phyloP scores from a whole-genome alignment of 2,888 invertebrate genomes.

The Allacma fusca region DNA sequence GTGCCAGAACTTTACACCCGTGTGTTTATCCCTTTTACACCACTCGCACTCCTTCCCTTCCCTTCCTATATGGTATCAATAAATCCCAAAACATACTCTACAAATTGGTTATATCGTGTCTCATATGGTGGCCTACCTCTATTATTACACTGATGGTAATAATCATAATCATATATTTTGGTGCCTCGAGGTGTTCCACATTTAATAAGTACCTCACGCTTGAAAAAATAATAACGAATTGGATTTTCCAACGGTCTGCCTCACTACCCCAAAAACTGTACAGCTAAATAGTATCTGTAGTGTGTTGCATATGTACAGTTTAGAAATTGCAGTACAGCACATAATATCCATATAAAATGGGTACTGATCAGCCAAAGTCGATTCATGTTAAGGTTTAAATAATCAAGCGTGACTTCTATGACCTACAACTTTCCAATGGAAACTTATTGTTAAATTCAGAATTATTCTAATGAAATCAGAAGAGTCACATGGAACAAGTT shows the following conservation, averaged over 20 bases:
- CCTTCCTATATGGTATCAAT: background rate
- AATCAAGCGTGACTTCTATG: background rate
- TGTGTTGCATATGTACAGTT: too few relatives aligned
- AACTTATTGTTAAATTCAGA: background rate
- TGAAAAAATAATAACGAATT: background rate
- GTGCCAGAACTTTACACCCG: background rate
- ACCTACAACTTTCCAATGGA: background rate
- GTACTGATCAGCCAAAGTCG: too few relatives aligned
- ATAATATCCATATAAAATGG: too few relatives aligned
- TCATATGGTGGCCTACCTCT: slow-evolving; percentile 27
- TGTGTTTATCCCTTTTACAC: slow-evolving; percentile 4
- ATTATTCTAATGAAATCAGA: background rate
- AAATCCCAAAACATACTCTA: background rate
- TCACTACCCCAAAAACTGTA: background rate
- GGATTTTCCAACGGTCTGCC: background rate
- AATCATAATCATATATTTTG: slow-evolving; percentile 22
- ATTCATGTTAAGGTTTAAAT: too few relatives aligned
- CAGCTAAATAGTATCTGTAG: too few relatives aligned
- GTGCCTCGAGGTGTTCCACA: slow-evolving; percentile 12
- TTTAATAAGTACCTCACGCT: slow-evolving; percentile 1
- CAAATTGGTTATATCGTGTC: slow-evolving; percentile 34
- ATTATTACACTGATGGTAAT: slow-evolving; percentile 19
- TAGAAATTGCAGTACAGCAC: too few relatives aligned
- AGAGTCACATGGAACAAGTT: background rate
- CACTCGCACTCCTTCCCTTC: background rate